Conservation (phyloP, 2,797 vertebrate genomes). For the Xenentodon cancila region DNA sequence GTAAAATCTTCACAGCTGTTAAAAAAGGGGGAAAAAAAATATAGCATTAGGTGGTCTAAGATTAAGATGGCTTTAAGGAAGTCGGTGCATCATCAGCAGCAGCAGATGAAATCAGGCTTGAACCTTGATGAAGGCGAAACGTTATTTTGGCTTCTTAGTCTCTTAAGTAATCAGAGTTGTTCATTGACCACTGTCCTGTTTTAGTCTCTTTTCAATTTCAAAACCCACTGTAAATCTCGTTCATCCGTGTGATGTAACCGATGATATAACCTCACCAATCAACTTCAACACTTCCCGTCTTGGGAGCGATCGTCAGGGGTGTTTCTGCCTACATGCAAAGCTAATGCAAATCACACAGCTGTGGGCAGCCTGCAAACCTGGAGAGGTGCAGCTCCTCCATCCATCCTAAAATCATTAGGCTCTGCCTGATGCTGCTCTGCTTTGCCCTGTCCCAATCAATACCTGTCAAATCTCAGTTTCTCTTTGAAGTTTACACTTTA, state of each 20-base stretch:
- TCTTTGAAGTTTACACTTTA: slow-evolving; percentile 71
- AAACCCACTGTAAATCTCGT: slow-evolving; percentile 21
- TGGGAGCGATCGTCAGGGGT: slow-evolving; percentile 12
- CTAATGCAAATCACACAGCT: slow-evolving; percentile 41
- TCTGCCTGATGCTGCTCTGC: slow-evolving; percentile 65
- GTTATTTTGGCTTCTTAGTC: slow-evolving; percentile 49
- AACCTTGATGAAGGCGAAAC: slow-evolving; percentile 67
- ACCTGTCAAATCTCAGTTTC: slow-evolving; percentile 58
- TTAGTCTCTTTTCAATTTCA: slow-evolving; percentile 36
- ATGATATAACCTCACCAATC: slow-evolving; percentile 41
- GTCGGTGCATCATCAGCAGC: slow-evolving; percentile 28
- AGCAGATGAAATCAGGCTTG: slow-evolving; percentile 48
- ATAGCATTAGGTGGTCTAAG: slow-evolving; percentile 51
- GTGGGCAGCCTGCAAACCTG: slow-evolving; percentile 33
- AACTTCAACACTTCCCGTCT: slow-evolving; percentile 19
- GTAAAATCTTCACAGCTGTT: slow-evolving; percentile 34
- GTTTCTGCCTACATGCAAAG: slow-evolving; percentile 39
- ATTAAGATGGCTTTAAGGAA: slow-evolving; percentile 64
- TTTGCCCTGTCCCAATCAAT: slow-evolving; percentile 72
- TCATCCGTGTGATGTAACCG: slow-evolving; percentile 32
- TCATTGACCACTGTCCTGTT: slow-evolving; percentile 24
- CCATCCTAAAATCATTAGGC: slow-evolving; percentile 63
- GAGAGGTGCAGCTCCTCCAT: slow-evolving; percentile 28
- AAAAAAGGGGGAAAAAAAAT: slow-evolving; percentile 42
- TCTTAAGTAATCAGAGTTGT: slow-evolving; percentile 54